These are phyloP conservation scores for Coleophora deauratella DNA, from an alignment of 2,888 invertebrate genomes.

Conservation along the genomic window DNA sequence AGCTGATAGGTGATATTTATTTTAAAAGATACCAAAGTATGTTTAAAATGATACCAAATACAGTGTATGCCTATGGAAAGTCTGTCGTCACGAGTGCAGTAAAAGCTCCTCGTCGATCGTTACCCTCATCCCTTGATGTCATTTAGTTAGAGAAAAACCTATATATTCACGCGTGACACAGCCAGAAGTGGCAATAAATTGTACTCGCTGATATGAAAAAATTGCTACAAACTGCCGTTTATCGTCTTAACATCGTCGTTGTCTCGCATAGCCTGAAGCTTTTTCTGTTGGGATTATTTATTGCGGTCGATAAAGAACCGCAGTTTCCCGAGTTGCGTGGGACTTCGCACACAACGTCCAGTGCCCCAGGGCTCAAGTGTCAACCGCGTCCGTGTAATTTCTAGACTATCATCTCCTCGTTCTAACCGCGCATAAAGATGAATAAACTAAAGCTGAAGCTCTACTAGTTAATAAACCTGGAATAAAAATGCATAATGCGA, in stretches of 20 bases:
- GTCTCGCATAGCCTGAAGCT: constrained; percentile 25
- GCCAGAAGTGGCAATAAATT: constrained; percentile 50
- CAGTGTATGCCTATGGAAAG: no score
- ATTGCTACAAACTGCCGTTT: constrained; percentile 46
- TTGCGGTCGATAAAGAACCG: constrained; percentile 41
- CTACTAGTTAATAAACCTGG: constrained; percentile 19
- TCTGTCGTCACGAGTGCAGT: no score
- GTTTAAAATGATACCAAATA: no score
- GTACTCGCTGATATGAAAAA: constrained; percentile 46
- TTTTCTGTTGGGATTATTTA: constrained; percentile 31
- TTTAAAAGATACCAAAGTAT: no score
- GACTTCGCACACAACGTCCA: constrained; percentile 33
- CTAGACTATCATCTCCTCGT: constrained; percentile 42
- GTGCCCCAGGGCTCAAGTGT: constrained; percentile 45
- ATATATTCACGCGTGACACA: constrained; percentile 39
- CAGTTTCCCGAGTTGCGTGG: constrained; percentile 56
- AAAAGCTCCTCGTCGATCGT: constrained; percentile 30
- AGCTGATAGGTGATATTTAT: no score
- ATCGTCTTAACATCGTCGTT: constrained; percentile 35
- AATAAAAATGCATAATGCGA: constrained; percentile 10
- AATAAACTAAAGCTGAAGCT: constrained; percentile 27
- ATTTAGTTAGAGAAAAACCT: constrained; percentile 21
- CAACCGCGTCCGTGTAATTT: constrained; percentile 51
- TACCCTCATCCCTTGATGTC: constrained; percentile 32
- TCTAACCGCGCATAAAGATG: constrained; percentile 31